These are phyloP conservation scores for Melanerpes aurifrons DNA, from an alignment of 2,113 vertebrate genomes.

Conservation along the genomic window DNA sequence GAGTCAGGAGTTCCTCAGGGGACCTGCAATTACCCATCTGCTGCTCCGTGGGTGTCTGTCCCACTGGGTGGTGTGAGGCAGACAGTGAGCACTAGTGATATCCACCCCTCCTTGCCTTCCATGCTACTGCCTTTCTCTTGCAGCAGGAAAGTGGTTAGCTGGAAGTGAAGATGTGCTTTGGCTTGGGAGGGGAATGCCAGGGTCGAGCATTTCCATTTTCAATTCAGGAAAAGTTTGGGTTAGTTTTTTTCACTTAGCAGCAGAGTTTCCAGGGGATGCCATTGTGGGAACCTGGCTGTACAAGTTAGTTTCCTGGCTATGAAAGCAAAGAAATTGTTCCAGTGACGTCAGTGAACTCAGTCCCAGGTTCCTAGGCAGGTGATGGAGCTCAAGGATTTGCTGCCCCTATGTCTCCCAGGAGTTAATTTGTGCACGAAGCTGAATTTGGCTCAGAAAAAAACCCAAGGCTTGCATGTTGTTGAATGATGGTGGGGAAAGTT, in stretches of 20 bases:
- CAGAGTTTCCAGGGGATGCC: background rate
- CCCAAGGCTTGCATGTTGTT: rapidly evolving
- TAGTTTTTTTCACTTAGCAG: background rate
- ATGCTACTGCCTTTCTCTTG: background rate
- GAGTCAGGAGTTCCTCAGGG: background rate
- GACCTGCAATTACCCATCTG: background rate
- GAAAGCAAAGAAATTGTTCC: background rate
- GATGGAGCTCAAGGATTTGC: background rate
- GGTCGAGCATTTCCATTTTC: background rate
- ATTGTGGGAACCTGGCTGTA: background rate
- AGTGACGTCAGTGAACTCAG: background rate
- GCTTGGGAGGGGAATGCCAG: background rate
- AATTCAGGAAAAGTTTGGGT: background rate
- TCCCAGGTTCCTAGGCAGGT: background rate
- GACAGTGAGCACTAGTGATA: rapidly evolving
- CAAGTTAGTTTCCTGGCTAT: background rate
- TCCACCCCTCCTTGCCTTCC: background rate
- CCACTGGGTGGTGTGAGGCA: background rate
- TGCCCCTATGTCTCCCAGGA: background rate
- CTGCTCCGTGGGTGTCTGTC: background rate
- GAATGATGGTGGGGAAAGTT: background rate
- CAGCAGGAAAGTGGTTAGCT: background rate
- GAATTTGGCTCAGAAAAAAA: background rate
- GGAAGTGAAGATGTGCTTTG: background rate
- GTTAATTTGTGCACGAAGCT: background rate